Percentiles rank a stretch among this genome's conserved stretches.
Conservation (phyloP, 2,888 invertebrate species). For the Dione vanillae region DNA sequence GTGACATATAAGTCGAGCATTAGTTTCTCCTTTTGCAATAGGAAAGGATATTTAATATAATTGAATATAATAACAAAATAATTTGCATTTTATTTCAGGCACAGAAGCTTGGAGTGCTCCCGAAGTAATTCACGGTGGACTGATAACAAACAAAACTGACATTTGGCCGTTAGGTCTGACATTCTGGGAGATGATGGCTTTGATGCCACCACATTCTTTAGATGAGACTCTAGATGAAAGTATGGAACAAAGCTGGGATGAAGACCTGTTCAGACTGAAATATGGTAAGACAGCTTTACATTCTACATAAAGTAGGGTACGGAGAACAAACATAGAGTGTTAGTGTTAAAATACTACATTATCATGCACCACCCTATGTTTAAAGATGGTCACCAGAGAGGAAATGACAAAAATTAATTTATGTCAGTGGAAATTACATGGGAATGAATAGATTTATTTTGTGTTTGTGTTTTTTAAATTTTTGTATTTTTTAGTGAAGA, state of each 20-base stretch:
- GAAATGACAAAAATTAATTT: too few relatives aligned
- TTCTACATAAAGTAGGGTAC: not conserved
- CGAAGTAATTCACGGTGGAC: constrained; percentile 86
- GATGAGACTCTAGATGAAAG: constrained; percentile 61
- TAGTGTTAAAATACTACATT: too few relatives aligned
- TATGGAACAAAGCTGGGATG: constrained; percentile 53
- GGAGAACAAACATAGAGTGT: too few relatives aligned
- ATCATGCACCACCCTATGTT: too few relatives aligned
- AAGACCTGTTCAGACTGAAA: constrained; percentile 62
- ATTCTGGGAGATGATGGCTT: constrained; percentile 92
- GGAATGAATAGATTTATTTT: too few relatives aligned
- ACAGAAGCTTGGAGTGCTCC: constrained; percentile 92
- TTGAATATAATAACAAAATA: not conserved
- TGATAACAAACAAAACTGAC: constrained; percentile 89
- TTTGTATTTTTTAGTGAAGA: too few relatives aligned
- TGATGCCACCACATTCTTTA: constrained; percentile 86
- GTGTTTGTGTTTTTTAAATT: too few relatives aligned
- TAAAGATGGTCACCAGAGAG: too few relatives aligned
- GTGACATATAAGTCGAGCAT: too few relatives aligned
- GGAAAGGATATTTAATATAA: too few relatives aligned
- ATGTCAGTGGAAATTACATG: too few relatives aligned
- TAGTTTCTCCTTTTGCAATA: too few relatives aligned
- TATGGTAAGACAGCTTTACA: constrained; percentile 59
- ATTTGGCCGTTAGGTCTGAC: constrained; percentile 92
- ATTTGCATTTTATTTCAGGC: constrained; percentile 75